Evolutionary conservation across 1,140 invertebrate species (phyloP), one percentile per base, ranked within the genome.

Genomic region (Neodiprion lecontei): DNA sequence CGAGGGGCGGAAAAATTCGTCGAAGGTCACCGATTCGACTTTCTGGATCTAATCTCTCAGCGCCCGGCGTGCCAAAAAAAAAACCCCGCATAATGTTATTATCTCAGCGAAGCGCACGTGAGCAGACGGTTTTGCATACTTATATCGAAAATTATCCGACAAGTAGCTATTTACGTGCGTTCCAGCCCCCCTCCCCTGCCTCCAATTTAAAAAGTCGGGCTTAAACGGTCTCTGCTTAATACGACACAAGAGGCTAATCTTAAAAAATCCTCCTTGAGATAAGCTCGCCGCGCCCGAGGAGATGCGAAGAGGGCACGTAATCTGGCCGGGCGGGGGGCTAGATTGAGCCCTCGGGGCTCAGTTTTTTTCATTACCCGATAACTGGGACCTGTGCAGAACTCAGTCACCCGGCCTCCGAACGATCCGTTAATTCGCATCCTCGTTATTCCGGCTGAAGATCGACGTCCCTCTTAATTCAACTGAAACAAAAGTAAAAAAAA

Each of bases 181-280:
- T 21, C 77, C 75, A 80, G 80, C 67, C n/a, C 65, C 47, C 40
- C 61, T 21, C 10, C 23, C 68, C 48, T 12, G 48, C 70, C 77
- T 72, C 78, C 79, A 79, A 81, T 85, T 83, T 79, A 81, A 74
- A 81, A 77, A 78, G 72, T 70, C 76, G 72, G 72, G 80, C 81
- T 85, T 82, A 82, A 85, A 86, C 79, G 80, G 78, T 83, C 79
- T 81, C 79, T 79, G 79, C 79, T 83, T 87, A 85, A 87, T 88
- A 84, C 85, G 82, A 88, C 86, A 85, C 87, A 81, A 83, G 86
- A 87, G 86, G 83, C 83, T 87, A 87, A 87, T 88, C 85, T 88
- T 84, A 82, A 82, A 83, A 80, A 83, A 84, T 79, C 77, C 77
- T 71, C 72, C 61, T 69, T 72, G 47, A 84, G 83, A 87, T 84